These are phyloP conservation scores for Brotula barbata DNA, from an alignment of 2,797 vertebrate genomes.

Conservation along the genomic window DNA sequence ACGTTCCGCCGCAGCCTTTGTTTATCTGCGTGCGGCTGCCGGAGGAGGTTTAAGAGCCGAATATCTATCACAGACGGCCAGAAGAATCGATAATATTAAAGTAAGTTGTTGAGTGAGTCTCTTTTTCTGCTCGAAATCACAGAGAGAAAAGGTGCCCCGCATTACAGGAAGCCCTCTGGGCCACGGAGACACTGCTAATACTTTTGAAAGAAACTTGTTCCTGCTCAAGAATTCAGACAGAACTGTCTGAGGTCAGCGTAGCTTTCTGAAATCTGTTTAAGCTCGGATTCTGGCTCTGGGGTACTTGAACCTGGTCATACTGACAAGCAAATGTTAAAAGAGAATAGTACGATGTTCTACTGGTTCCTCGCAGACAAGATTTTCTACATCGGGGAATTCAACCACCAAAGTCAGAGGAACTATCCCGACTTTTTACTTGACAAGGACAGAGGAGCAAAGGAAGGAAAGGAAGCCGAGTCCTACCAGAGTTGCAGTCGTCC, in stretches of 20 bases:
- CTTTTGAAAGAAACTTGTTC: constrained; percentile 15
- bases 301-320: constrained; percentile 23
- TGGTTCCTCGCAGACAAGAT: background rate
- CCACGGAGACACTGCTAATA: constrained; percentile 14
- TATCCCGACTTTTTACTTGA: constrained; percentile 15
- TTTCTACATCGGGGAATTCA: constrained; percentile 28
- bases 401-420: constrained; percentile 29
- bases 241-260: constrained; percentile 21
- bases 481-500: constrained; percentile 95
- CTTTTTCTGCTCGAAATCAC: constrained; percentile 10
- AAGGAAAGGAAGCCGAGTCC: constrained; percentile 30
- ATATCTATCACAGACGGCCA: background rate
- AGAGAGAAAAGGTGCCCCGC: constrained; percentile 5
- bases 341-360: background rate
- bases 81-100: background rate
- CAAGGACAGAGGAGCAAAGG: constrained; percentile 19
- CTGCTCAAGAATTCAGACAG: background rate
- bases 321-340: constrained; percentile 25
- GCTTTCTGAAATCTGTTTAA: constrained; percentile 33
- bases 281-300: constrained; percentile 26
- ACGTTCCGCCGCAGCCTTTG: too few relatives aligned
- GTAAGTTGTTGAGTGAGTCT: too few relatives aligned
- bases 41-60: background rate
- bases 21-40: background rate
- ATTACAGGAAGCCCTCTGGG: constrained; percentile 14